Evolutionary conservation across 2,113 vertebrate species (phyloP).

Genomic region (Murina feae): DNA sequence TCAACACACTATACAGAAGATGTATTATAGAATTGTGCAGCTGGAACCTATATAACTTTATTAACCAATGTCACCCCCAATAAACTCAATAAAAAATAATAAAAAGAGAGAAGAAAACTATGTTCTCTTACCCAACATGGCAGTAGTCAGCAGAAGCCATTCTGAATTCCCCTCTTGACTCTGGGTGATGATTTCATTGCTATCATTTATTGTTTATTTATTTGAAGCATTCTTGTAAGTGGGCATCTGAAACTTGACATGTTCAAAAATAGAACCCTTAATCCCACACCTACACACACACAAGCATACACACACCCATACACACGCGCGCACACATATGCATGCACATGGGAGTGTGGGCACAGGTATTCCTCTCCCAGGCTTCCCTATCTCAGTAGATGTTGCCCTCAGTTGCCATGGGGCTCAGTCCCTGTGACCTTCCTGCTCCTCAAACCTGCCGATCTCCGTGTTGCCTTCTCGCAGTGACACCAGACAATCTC

Average conservation of each 20-base stretch:
- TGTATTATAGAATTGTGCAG: neutral
- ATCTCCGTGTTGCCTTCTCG: neutral
- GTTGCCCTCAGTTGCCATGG: neutral
- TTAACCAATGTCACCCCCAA: neutral
- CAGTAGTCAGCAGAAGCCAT: neutral
- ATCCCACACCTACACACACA: neutral
- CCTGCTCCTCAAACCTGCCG: neutral
- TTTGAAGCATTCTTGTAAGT: neutral
- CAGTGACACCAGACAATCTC: neutral
- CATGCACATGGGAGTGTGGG: neutral
- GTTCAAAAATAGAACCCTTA: neutral
- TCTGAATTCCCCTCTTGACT: neutral
- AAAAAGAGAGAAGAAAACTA: neutral
- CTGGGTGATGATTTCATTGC: neutral
- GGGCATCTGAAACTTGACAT: neutral
- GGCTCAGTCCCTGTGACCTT: neutral
- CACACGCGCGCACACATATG: neutral
- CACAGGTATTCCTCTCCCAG: neutral
- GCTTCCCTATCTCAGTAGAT: neutral
- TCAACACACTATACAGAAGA: neutral
- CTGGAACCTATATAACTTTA: neutral
- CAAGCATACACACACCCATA: no score
- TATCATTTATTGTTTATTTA: neutral
- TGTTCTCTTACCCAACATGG: fast-evolving
- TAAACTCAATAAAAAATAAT: neutral